Conservation (phyloP, 2,888 invertebrate species). For the Gordius sp. region DNA sequence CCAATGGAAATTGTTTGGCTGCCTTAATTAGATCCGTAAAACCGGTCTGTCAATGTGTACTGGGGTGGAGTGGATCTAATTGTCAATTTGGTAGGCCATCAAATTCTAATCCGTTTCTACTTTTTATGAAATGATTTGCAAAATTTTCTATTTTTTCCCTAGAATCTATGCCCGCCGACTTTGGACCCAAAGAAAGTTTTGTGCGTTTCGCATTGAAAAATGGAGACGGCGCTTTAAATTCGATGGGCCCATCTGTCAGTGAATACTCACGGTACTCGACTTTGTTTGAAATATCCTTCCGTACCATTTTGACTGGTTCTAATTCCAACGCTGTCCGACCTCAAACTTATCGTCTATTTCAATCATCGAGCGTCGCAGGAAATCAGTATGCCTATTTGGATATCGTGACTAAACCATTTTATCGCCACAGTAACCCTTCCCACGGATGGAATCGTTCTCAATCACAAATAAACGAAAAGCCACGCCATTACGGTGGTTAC, state of each 20-base stretch:
- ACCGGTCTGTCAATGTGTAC: constrained; percentile 58
- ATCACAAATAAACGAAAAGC: too few species aligned
- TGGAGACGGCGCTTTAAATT: background rate
- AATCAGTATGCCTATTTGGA: background rate
- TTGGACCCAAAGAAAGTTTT: constrained; percentile 21
- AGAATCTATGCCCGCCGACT: constrained; percentile 22
- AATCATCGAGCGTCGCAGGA: background rate
- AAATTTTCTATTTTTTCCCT: too few species aligned
- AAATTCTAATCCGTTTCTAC: too few species aligned
- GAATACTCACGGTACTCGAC: background rate
- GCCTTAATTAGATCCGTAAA: constrained; percentile 9
- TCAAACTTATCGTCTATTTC: too few species aligned
- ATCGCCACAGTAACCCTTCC: background rate
- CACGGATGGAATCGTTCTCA: too few species aligned
- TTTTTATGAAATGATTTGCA: too few species aligned
- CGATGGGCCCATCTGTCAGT: background rate
- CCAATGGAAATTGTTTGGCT: background rate
- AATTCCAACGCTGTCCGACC: too few species aligned
- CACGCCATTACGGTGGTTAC: too few species aligned
- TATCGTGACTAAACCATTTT: background rate
- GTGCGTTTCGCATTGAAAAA: background rate
- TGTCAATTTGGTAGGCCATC: too few species aligned
- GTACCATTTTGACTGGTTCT: background rate
- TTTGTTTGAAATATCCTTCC: background rate
- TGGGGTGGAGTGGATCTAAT: constrained; percentile 57